These are phyloP conservation scores for Diorhabda elongata DNA, from an alignment of 1,140 invertebrate genomes.

Conservation along the genomic window DNA sequence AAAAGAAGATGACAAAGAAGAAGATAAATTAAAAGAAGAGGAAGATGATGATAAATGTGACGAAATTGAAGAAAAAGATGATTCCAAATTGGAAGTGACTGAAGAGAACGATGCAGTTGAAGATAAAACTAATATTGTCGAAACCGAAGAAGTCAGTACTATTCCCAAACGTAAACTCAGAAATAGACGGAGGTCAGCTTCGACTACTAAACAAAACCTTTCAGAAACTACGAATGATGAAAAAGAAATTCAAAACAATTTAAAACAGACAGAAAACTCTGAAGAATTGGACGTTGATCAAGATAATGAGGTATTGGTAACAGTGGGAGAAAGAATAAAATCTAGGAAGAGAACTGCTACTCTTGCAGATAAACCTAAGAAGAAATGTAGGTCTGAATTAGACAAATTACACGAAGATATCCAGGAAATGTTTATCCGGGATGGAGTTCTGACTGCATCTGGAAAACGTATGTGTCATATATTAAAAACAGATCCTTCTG, in stretches of 20 bases:
- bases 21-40: slow-evolving; percentile 15
- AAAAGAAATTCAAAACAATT: not conserved
- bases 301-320: slow-evolving; percentile 23
- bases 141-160: not conserved
- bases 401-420: slow-evolving; percentile 63
- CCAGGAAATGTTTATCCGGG: slow-evolving; percentile 62
- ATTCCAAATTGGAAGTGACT: slow-evolving; percentile 6
- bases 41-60: slow-evolving; percentile 8
- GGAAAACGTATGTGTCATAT: slow-evolving; percentile 54
- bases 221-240: not conserved
- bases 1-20: not conserved
- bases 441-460: slow-evolving; percentile 55
- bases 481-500: slow-evolving; percentile 34
- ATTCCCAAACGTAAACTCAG: too few relatives aligned
- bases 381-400: slow-evolving; percentile 49
- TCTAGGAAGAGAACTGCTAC: slow-evolving; percentile 26
- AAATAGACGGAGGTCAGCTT: not conserved
- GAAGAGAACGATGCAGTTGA: not conserved
- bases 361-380: slow-evolving; percentile 24
- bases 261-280: not conserved
- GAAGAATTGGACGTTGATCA: not conserved
- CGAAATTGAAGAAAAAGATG: not conserved
- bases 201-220: not conserved
- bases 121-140: not conserved
- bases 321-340: slow-evolving; percentile 38